phyloP scores from a whole-genome alignment of 2,888 invertebrate genomes.

The Alentia gelatinosa region DNA sequence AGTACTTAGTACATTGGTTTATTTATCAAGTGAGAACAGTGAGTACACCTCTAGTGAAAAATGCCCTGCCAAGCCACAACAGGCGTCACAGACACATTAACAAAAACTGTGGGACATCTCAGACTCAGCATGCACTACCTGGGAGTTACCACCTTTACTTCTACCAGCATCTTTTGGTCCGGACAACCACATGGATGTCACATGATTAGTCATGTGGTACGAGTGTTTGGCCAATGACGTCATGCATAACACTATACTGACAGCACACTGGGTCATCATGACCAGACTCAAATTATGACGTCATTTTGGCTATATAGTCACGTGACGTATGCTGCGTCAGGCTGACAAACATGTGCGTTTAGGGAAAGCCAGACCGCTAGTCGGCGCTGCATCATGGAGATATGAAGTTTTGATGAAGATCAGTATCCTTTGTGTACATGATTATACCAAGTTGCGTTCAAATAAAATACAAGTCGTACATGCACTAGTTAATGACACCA shows the following conservation, averaged over 20 bases:
- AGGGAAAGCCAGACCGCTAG: too few relatives aligned
- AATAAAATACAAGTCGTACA: not conserved
- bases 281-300: not conserved
- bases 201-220: not conserved
- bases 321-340: not conserved
- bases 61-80: not conserved
- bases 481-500: not conserved
- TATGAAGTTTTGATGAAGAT: not conserved
- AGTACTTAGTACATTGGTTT: constrained; percentile 6
- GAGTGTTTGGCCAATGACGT: not conserved
- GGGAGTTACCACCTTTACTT: not conserved
- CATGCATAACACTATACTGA: not conserved
- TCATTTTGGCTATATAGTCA: not conserved
- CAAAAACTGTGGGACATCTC: not conserved
- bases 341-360: not conserved
- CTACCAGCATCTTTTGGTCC: not conserved
- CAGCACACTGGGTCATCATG: not conserved
- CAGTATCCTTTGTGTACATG: not conserved
- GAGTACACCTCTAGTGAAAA: not conserved
- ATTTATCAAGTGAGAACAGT: not conserved
- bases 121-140: not conserved
- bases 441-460: not conserved
- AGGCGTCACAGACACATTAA: not conserved
- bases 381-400: not conserved
- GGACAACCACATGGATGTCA: not conserved